Percentiles rank a stretch among this genome's conserved stretches.
These are phyloP conservation scores for Barbus barbus DNA, from an alignment of 2,113 vertebrate genomes.

Conservation along the genomic window DNA sequence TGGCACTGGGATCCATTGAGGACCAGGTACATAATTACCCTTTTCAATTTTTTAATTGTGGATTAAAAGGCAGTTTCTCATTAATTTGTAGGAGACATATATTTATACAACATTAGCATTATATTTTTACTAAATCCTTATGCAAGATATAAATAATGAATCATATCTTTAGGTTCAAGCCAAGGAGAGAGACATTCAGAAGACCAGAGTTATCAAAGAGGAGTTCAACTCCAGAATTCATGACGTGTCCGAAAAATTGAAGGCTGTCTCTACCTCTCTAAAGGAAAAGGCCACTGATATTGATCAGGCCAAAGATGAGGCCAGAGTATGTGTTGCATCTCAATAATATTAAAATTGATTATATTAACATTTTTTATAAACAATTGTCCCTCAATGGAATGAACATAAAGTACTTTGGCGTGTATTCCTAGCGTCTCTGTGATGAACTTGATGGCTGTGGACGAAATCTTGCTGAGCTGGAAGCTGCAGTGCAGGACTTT, in stretches of 20 bases:
- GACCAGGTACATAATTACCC: constrained; percentile 82
- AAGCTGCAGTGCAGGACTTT: constrained; percentile 86
- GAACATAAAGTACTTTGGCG: background rate
- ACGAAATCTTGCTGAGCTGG: constrained; percentile 83
- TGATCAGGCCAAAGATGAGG: constrained; percentile 85
- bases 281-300: constrained; percentile 85
- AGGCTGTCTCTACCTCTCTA: constrained; percentile 81
- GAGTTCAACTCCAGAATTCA: constrained; percentile 86
- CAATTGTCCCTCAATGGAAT: background rate
- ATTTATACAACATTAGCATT: background rate
- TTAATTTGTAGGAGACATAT: background rate
- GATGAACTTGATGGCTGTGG: constrained; percentile 86
- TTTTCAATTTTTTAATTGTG: background rate
- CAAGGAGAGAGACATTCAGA: constrained; percentile 87
- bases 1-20: constrained; percentile 85
- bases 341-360: too few species aligned
- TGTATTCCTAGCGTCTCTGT: constrained; percentile 76
- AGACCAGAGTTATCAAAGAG: constrained; percentile 83
- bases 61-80: background rate
- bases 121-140: background rate
- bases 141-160: background rate
- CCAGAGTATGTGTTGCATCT: constrained; percentile 78
- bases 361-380: background rate
- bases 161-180: constrained; percentile 80
- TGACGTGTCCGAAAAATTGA: constrained; percentile 82